phyloP scores from a whole-genome alignment of 2,113 vertebrate species.

The Irena cyanogastra region DNA sequence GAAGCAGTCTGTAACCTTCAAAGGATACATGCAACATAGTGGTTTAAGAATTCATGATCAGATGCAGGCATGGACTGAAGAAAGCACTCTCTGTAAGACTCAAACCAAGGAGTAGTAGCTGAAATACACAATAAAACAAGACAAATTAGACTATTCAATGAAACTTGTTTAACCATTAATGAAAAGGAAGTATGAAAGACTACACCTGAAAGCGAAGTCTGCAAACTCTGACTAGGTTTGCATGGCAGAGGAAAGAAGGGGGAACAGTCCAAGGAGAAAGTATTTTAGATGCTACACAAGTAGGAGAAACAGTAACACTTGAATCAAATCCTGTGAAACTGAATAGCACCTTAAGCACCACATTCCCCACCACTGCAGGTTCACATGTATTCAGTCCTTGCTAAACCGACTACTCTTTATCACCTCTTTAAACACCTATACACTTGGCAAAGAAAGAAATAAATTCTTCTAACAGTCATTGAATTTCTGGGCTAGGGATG shows the following conservation, averaged over 20 bases:
- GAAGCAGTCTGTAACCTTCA: background rate
- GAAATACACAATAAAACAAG: conserved; percentile 59
- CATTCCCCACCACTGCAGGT: background rate
- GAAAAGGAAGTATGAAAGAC: background rate
- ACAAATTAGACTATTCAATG: background rate
- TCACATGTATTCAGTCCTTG: background rate
- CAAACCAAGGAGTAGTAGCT: conserved; percentile 98
- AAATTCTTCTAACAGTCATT: background rate
- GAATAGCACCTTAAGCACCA: background rate
- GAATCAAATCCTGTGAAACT: background rate
- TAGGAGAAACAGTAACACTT: background rate
- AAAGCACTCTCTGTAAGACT: conserved; percentile 94
- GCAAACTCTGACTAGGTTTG: background rate
- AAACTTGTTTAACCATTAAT: background rate
- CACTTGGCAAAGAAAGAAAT: background rate
- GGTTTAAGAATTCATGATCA: conserved; percentile 96
- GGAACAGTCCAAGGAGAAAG: background rate
- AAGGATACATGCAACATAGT: conserved; percentile 99
- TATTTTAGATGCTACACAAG: background rate
- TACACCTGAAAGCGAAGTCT: background rate
- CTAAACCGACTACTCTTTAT: background rate
- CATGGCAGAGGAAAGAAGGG: background rate
- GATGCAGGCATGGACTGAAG: conserved; percentile 92
- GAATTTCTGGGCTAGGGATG: background rate
- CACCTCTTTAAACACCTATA: background rate